Percentiles rank a stretch among this genome's conserved stretches.
These are phyloP conservation scores for Apotomis betuletana DNA, from an alignment of 2,888 invertebrate species.

Conservation along the genomic window DNA sequence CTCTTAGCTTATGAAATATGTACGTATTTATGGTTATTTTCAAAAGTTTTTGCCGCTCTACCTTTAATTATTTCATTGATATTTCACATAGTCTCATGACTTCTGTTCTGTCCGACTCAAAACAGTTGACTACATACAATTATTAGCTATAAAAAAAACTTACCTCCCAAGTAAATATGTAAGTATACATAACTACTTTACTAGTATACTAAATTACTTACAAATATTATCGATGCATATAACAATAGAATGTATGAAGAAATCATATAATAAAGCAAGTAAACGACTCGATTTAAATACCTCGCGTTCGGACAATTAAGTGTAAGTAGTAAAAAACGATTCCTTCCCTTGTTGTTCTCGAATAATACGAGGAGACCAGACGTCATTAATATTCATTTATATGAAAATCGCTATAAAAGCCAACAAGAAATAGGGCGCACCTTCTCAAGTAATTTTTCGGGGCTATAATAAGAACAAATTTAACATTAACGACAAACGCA, in stretches of 20 bases:
- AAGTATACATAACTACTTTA: no score
- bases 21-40: no score
- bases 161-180: no score
- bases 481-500: conserved; percentile 70
- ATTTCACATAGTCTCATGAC: no score
- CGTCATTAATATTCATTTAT: conserved; percentile 41
- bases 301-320: conserved; percentile 33
- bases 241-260: background rate
- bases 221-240: background rate
- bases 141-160: no score
- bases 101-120: no score
- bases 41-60: no score
- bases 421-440: conserved; percentile 38
- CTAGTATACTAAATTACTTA: background rate
- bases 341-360: conserved; percentile 37
- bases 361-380: conserved; percentile 36
- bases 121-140: no score
- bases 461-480: conserved; percentile 58
- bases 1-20: no score
- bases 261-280: conserved; percentile 2
- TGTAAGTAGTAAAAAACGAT: conserved; percentile 37
- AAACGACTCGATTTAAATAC: conserved; percentile 28
- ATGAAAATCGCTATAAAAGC: conserved; percentile 40
- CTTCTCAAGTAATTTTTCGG: conserved; percentile 47
- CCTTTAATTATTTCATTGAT: no score